phyloP scores from a whole-genome alignment of 30 jellyfish, hydroid and myxozoan species.

The Hydractinia symbiolongicarpus region DNA sequence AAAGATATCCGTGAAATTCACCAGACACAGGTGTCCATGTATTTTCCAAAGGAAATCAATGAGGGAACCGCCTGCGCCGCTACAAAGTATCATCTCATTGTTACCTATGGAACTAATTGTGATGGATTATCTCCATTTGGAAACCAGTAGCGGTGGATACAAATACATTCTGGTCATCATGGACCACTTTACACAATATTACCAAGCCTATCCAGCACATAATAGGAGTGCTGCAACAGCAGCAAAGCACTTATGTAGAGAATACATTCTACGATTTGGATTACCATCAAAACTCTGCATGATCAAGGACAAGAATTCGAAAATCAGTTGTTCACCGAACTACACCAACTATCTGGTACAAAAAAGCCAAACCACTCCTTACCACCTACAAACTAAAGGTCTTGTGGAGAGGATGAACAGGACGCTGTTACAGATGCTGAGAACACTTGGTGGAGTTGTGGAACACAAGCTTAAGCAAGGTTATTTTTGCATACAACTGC shows the following conservation, averaged over 20 bases:
- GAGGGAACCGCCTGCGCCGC: conserved; percentile 21
- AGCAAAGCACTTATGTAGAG: no score
- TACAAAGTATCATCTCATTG: conserved; percentile 28
- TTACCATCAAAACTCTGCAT: conserved; percentile 32
- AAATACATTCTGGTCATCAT: conserved; percentile 37
- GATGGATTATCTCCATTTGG: conserved; percentile 30
- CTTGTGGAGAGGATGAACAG: conserved; percentile 35
- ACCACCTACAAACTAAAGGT: conserved; percentile 41
- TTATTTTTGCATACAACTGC: conserved; percentile 37
- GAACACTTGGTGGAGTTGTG: neutral
- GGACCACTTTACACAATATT: conserved; percentile 41
- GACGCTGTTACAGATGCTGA: conserved; percentile 33
- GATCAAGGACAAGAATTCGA: conserved; percentile 50
- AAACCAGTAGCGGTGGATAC: conserved; percentile 10
- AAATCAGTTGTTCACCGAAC: conserved; percentile 18
- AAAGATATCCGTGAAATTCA: no score
- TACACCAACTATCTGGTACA: conserved; percentile 22
- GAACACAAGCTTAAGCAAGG: neutral
- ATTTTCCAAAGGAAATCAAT: conserved; percentile 13
- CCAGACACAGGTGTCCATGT: no score
- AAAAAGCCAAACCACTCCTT: conserved; percentile 43
- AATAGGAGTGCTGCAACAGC: conserved; percentile 36
- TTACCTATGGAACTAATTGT: conserved; percentile 30
- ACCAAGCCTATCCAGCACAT: conserved; percentile 34
- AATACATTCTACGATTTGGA: no score